Base-by-base conservation (phyloP, 2,797 vertebrate species). In the Gobio occitaniae region DNA sequence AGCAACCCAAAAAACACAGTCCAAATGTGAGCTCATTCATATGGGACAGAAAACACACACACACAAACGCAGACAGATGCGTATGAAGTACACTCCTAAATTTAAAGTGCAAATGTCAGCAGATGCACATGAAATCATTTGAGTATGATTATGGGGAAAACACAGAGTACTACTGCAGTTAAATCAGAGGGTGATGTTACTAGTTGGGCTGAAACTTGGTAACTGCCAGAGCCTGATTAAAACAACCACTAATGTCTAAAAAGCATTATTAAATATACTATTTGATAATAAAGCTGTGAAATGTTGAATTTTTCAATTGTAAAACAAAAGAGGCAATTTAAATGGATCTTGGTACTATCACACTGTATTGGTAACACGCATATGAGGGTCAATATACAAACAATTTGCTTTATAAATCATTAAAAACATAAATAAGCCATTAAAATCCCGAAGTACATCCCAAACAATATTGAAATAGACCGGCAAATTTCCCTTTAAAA, bases 1-100 rank as follows among this genome's bases (percentile, higher is more conserved):
- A 88, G 77, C 80, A 61, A 71, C 47, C 41, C 68, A 44, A 41
- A 85, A 32, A 84, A 80, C 36, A n/a, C 86, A 71, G 50, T 90
- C 86, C 87, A 89, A 89, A 79, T 84, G 83, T 90, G 87, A 90
- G 82, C 83, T 88, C 88, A 90, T 88, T 85, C 85, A 82, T 84
- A 75, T 59, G 77, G 71, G 81, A 84, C 50, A 87, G 52, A 76
- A 76, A 76, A 76, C 59, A 84, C 81, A 61, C 63, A 74, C 54
- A 25, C 77, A 71, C 77, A 71, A 3, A 52, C 3, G 8, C 32
- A 66, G 4, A 59, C 61, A 69, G 52, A 87, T 32, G 17, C 41
- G 13, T 59, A n/a, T 19, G 15, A n/a, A 25, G 15, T 68, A 50
- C 83, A 86, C 82, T 75, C 29, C 69, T 29, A 82, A 11, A 79